Base-by-base conservation (phyloP, 2,888 invertebrate genomes). In the Chrysolina haemoptera region DNA sequence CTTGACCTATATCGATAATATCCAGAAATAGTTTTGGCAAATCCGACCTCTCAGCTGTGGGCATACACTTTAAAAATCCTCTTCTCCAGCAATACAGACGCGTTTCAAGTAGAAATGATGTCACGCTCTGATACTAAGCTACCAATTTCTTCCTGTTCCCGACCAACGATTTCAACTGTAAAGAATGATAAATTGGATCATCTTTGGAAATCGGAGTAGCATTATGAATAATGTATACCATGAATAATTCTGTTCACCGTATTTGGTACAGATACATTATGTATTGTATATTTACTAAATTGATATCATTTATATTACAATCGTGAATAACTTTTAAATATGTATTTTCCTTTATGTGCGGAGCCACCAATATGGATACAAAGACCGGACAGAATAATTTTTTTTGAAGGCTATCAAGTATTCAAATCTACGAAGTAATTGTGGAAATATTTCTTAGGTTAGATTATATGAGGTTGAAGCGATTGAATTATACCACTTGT, bases 261-360 rank as follows among this genome's bases (percentile, higher is more conserved):
- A 66, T 53, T 70, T 20, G 71, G 66, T 41, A 65, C 63, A 62
- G 55, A 53, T 75, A 66, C 69, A 75, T 75, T 63, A 75, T 75
- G 69, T 66, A 75, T 71, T 62, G 65, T 62, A 62, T 46, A 67
- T 71, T 71, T 69, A 70, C 40, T 53, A 68, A 75, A 70, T 69
- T 71, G 71, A 63, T 63, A 68, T 62, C 50, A 63, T 72, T 72
- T 53, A 72, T 72, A 68, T 70, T 62, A 64, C 55, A 40, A 63
- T 46, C 46, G 59, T 20, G 40, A 43, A 70, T 12, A 65, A n/a
- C n/a, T 48, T 20, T 46, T 65, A 46, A 65, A 65, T 65, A 65
- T 65, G 48, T 48, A 20, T 14, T n/a, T 50, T 35, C 50, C 18
- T 35, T 50, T 50, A 50, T 50, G 27, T 66, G 11, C n/a, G 48